Evolutionary conservation across 2,888 invertebrate species (phyloP).

Genomic region (Dysmachus trigonus): DNA sequence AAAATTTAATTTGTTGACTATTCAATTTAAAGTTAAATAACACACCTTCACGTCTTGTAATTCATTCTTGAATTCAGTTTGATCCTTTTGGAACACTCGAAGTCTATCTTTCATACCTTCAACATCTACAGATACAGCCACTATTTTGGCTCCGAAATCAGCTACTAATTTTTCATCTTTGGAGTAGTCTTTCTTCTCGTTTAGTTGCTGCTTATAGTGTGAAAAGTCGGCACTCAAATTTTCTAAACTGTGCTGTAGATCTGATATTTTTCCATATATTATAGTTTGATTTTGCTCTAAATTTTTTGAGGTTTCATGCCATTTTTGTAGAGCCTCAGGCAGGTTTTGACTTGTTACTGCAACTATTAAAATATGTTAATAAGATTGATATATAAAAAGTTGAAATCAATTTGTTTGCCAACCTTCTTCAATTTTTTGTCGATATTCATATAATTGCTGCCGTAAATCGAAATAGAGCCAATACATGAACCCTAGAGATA

Average conservation of each 20-base stretch:
- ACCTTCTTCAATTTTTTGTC: slow-evolving; percentile 64
- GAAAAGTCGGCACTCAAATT: slow-evolving; percentile 66
- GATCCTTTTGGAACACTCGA: slow-evolving; percentile 56
- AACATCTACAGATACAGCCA: slow-evolving; percentile 59
- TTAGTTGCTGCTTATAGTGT: slow-evolving; percentile 55
- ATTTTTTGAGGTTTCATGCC: slow-evolving; percentile 75
- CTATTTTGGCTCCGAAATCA: slow-evolving; percentile 63
- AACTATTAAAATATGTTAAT: slow-evolving; percentile 63
- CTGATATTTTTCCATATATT: slow-evolving; percentile 68
- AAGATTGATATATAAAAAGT: not conserved
- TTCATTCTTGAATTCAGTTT: slow-evolving; percentile 55
- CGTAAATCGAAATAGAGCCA: slow-evolving; percentile 63
- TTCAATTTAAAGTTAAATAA: not conserved
- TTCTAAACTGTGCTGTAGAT: slow-evolving; percentile 69
- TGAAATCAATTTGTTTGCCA: slow-evolving; percentile 17
- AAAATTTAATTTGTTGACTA: not conserved
- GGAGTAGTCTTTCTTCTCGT: slow-evolving; percentile 56
- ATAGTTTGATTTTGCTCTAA: slow-evolving; percentile 74
- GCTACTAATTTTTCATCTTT: slow-evolving; percentile 62
- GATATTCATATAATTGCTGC: slow-evolving; percentile 61
- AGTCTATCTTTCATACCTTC: slow-evolving; percentile 60
- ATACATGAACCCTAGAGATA: slow-evolving; percentile 60
- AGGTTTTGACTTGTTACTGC: slow-evolving; percentile 75
- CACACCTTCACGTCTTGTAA: slow-evolving; percentile 54
- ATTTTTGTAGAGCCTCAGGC: slow-evolving; percentile 76